phyloP scores from a whole-genome alignment of 2,113 vertebrate species.

The Glaucomys volans region DNA sequence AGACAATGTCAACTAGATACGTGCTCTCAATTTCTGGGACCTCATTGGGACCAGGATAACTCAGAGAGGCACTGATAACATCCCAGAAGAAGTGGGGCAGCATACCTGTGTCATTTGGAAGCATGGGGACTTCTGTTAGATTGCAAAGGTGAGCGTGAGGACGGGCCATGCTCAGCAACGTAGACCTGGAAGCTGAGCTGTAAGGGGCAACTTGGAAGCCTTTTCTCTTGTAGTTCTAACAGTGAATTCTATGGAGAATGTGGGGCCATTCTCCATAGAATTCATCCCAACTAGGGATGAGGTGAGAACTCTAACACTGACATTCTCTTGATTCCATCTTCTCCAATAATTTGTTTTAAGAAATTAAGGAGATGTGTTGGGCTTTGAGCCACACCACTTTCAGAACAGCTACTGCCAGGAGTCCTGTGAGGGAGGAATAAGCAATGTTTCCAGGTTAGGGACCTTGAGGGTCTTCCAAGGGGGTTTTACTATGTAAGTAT shows the following conservation, averaged over 20 bases:
- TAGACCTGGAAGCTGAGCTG: accelerated
- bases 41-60: background rate
- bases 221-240: background rate
- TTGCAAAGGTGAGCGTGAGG: background rate
- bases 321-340: background rate
- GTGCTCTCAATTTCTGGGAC: background rate
- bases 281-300: background rate
- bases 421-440: background rate
- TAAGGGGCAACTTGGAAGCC: accelerated
- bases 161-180: accelerated
- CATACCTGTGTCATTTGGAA: background rate
- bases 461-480: background rate
- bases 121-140: background rate
- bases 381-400: background rate
- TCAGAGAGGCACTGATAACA: background rate
- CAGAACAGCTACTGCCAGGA: background rate
- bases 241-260: background rate
- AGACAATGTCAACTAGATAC: background rate
- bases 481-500: background rate
- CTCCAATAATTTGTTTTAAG: background rate
- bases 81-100: background rate
- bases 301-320: background rate
- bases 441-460: background rate
- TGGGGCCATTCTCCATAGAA: background rate
- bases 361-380: background rate